Conservation (phyloP, 1,140 invertebrate genomes). For the Nymphalis io region DNA sequence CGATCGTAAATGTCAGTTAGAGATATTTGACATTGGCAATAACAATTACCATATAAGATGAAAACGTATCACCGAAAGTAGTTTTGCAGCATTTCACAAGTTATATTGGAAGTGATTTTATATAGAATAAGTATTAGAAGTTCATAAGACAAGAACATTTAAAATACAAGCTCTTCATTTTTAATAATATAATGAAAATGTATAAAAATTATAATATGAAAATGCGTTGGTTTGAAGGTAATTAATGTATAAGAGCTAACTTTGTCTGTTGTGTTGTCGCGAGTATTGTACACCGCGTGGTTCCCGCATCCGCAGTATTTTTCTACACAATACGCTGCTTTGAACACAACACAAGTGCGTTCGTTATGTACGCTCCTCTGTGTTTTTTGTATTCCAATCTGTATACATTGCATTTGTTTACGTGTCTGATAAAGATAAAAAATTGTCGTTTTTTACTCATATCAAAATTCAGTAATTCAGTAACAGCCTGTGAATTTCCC, state of each 20-base stretch:
- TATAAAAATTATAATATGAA: not conserved
- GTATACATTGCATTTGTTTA: conserved; percentile 6
- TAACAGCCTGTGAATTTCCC: too few relatives aligned
- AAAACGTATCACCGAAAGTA: too few relatives aligned
- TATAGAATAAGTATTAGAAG: too few relatives aligned
- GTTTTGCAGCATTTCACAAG: too few relatives aligned
- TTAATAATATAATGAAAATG: not conserved
- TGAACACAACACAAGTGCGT: conserved; percentile 51
- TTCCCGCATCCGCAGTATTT: conserved; percentile 27
- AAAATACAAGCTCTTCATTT: not conserved
- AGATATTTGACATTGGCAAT: too few relatives aligned
- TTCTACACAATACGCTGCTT: conserved; percentile 43
- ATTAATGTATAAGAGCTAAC: not conserved
- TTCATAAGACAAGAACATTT: not conserved
- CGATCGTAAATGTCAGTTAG: too few relatives aligned
- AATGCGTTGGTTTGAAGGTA: not conserved
- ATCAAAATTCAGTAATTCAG: too few relatives aligned
- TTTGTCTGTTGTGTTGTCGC: conserved; percentile 6
- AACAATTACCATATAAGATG: too few relatives aligned
- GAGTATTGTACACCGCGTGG: not conserved
- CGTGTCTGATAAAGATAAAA: not conserved
- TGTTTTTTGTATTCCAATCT: conserved; percentile 42
- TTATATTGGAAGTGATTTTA: too few relatives aligned
- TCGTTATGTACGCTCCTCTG: conserved; percentile 58
- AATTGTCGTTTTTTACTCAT: not conserved